phyloP scores from a whole-genome alignment of 92 coral and sea anemone genomes.

The Siderastrea radians region DNA sequence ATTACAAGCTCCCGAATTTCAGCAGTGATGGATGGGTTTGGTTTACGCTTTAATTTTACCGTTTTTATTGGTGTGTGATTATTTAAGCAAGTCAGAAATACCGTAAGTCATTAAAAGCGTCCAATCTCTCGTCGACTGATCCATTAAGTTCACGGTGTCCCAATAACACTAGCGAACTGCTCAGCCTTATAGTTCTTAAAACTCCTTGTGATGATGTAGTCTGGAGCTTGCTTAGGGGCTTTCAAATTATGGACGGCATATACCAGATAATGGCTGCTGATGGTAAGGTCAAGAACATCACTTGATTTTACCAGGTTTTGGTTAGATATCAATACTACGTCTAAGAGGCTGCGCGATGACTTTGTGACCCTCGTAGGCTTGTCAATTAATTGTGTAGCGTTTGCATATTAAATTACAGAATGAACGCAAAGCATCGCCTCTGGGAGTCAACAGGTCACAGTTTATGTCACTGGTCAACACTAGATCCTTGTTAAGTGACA shows the following conservation, averaged over 20 bases:
- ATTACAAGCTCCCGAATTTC: constrained; percentile 22
- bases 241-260: constrained; percentile 48
- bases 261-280: constrained; percentile 68
- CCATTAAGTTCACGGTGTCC: constrained; percentile 4
- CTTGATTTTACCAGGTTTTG: constrained; percentile 23
- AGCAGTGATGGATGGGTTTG: constrained; percentile 58
- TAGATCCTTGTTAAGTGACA: constrained; percentile 49
- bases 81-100: constrained; percentile 53
- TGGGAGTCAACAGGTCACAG: constrained; percentile 60
- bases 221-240: constrained; percentile 38
- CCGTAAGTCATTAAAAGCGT: constrained; percentile 19
- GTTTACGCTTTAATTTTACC: constrained; percentile 54
- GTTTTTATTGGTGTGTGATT: constrained; percentile 57
- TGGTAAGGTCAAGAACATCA: constrained; percentile 55
- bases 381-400: constrained; percentile 55
- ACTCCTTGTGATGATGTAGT: constrained; percentile 47
- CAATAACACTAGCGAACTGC: too few relatives aligned
- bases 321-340: constrained; percentile 24
- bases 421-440: constrained; percentile 57
- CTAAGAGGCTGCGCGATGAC: constrained; percentile 14
- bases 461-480: constrained; percentile 63
- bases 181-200: constrained; percentile 38
- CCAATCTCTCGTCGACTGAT: constrained; percentile 56
- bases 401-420: constrained; percentile 31
- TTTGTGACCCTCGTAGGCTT: constrained; percentile 58